phyloP scores from a whole-genome alignment of 2,113 vertebrate species.

The Cynoglossus semilaevis region DNA sequence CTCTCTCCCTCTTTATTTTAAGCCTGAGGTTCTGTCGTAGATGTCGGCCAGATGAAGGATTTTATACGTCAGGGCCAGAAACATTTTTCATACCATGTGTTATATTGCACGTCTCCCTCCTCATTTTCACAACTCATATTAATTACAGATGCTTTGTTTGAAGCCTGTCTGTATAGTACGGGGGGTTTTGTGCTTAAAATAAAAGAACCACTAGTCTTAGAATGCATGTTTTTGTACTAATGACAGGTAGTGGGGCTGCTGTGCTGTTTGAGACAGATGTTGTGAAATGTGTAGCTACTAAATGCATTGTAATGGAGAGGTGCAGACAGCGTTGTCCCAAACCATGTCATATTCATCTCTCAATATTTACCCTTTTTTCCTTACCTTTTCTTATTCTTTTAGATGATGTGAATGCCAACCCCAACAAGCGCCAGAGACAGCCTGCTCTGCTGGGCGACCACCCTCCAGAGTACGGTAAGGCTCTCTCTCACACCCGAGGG shows the following conservation, averaged over 20 bases:
- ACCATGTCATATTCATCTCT: constrained; percentile 18
- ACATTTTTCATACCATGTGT: neutral
- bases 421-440: constrained; percentile 90
- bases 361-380: neutral
- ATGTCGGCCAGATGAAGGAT: neutral
- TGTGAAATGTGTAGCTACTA: neutral
- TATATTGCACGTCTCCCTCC: constrained; percentile 5
- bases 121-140: constrained; percentile 7
- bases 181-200: neutral
- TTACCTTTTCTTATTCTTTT: constrained; percentile 11
- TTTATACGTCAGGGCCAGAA: neutral
- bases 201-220: neutral
- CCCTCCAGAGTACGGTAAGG: constrained; percentile 85
- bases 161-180: constrained; percentile 3
- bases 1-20: neutral
- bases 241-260: neutral
- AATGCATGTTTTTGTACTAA: constrained; percentile 26
- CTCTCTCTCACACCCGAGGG: neutral
- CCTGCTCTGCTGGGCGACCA: constrained; percentile 89
- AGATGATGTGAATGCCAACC: constrained; percentile 84
- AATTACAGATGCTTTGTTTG: neutral
- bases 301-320: constrained; percentile 10
- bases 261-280: neutral
- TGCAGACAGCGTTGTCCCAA: neutral
- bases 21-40: constrained; percentile 2